Percentiles rank a stretch among this genome's conserved stretches.
These are phyloP conservation scores for Chromobotia macracanthus DNA, from an alignment of 2,797 vertebrate species.

Conservation along the genomic window DNA sequence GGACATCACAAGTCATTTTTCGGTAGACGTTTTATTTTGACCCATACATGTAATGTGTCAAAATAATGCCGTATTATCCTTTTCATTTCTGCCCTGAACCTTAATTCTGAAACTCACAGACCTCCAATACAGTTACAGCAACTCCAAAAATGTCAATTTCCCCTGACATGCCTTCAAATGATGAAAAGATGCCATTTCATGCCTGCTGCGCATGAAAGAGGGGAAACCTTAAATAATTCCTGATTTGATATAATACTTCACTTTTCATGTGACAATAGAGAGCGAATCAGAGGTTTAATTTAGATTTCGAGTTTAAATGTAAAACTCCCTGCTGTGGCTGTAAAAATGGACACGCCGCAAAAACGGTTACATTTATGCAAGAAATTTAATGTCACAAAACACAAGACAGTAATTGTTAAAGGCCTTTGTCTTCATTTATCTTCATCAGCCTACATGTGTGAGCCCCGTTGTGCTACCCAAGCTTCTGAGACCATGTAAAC, in stretches of 20 bases:
- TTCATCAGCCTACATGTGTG: constrained; percentile 18
- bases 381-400: background rate
- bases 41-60: too few species aligned
- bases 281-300: background rate
- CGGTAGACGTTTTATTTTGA: too few species aligned
- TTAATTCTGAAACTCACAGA: too few species aligned
- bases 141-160: too few species aligned
- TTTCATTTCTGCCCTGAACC: too few species aligned
- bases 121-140: too few species aligned
- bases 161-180: too few species aligned
- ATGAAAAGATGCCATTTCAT: too few species aligned
- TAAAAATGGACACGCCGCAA: background rate
- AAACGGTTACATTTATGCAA: background rate
- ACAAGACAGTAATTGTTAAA: background rate
- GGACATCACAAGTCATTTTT: too few species aligned
- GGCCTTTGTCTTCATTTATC: background rate
- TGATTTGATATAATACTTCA: constrained; percentile 10
- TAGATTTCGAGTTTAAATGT: background rate
- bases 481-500: constrained; percentile 11
- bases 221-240: constrained; percentile 17
- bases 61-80: too few species aligned
- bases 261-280: constrained; percentile 1
- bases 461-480: constrained; percentile 27
- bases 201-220: too few species aligned
- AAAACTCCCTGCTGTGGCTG: background rate